Conservation (phyloP, 1,140 invertebrate genomes). For the Conus ventricosus region DNA sequence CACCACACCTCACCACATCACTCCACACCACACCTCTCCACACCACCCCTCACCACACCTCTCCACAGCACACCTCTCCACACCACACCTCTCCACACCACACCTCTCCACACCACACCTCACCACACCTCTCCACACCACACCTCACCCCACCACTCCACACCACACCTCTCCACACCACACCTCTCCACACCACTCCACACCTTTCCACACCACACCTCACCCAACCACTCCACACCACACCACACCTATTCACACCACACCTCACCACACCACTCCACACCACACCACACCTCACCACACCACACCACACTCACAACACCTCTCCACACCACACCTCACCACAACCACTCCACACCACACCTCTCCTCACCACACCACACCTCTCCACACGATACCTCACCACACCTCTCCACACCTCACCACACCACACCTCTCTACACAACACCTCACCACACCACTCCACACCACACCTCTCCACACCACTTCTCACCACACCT, state of each 20-base stretch:
- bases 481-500: not conserved
- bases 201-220: no score
- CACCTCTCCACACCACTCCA: not conserved
- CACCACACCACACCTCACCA: not conserved
- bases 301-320: not conserved
- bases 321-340: not conserved
- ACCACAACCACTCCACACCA: not conserved
- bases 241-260: not conserved
- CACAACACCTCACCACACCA: not conserved
- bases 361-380: not conserved
- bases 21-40: no score
- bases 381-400: not conserved
- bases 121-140: no score
- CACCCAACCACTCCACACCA: not conserved
- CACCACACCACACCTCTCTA: not conserved
- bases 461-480: not conserved
- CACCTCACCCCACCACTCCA: no score
- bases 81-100: no score
- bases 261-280: not conserved
- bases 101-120: no score
- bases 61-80: no score
- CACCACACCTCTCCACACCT: not conserved
- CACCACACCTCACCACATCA: no score
- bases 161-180: no score
- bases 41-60: no score